Conservation (phyloP, 2,888 invertebrate species). For the Nesidiocoris tenuis region DNA sequence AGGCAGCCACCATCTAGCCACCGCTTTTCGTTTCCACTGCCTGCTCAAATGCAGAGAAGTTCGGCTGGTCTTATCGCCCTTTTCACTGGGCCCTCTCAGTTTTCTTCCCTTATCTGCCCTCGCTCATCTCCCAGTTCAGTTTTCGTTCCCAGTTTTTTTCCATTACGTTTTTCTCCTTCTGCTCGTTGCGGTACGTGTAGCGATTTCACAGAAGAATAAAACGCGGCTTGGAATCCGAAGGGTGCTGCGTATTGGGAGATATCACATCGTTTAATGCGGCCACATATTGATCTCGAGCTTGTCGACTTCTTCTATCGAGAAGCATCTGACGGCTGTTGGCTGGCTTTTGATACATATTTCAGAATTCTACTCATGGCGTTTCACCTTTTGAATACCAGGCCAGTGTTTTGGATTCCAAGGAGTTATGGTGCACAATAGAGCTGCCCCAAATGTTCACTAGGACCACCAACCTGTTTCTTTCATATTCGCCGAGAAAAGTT, state of each 20-base stretch:
- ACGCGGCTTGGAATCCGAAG: neutral
- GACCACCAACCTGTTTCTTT: no score
- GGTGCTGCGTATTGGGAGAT: neutral
- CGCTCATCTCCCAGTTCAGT: conserved; percentile 1
- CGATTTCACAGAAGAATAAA: neutral
- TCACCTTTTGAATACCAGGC: no score
- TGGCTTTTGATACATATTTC: no score
- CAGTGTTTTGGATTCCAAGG: no score
- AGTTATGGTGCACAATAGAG: no score
- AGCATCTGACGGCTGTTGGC: no score
- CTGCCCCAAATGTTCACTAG: no score
- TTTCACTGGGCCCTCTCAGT: conserved; percentile 21
- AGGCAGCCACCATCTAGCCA: neutral
- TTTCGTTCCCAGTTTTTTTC: neutral
- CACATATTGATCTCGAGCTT: neutral
- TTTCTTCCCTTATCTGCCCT: conserved; percentile 34
- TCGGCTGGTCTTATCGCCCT: conserved; percentile 27
- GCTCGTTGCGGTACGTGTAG: neutral
- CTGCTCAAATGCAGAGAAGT: neutral
- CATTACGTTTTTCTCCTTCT: neutral
- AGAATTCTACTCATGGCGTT: no score
- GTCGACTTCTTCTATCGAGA: neutral
- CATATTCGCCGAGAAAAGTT: no score
- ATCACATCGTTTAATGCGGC: neutral
- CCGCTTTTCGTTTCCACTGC: conserved; percentile 3